Evolutionary conservation across 2,888 invertebrate species (phyloP).

Genomic region (Aethes cnicana): DNA sequence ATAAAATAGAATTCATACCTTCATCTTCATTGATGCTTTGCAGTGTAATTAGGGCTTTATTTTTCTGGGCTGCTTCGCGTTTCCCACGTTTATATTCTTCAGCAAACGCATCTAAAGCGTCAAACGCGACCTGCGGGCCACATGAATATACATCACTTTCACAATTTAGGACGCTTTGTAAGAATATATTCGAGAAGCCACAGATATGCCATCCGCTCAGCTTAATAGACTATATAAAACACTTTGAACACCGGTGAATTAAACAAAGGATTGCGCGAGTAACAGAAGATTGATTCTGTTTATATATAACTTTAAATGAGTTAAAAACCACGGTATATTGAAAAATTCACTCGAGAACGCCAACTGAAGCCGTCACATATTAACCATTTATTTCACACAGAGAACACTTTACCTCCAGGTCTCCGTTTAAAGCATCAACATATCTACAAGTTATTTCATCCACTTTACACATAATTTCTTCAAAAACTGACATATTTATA

Average conservation of each 20-base stretch:
- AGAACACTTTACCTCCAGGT: conserved; percentile 57
- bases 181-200: not conserved
- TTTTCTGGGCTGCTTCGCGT: conserved; percentile 56
- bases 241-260: too few species aligned
- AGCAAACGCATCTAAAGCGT: conserved; percentile 61
- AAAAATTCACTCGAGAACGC: not conserved
- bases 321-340: too few species aligned
- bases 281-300: too few species aligned
- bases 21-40: conserved; percentile 72
- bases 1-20: too few species aligned
- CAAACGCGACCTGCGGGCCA: conserved; percentile 58
- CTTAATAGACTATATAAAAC: too few species aligned
- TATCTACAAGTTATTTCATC: conserved; percentile 56
- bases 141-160: conserved; percentile 6
- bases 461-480: conserved; percentile 64
- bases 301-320: too few species aligned
- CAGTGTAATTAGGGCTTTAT: conserved; percentile 55
- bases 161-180: not conserved
- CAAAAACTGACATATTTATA: conserved; percentile 72
- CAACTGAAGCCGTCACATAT: conserved; percentile 4
- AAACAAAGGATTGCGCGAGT: too few species aligned
- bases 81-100: conserved; percentile 55
- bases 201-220: too few species aligned
- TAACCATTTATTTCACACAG: conserved; percentile 15
- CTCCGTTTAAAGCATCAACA: conserved; percentile 56